Percentiles rank a stretch among this genome's conserved stretches.
These are phyloP conservation scores for Halichondria panicea DNA, from an alignment of 37 sponge, comb jelly and placozoan species.

Conservation along the genomic window DNA sequence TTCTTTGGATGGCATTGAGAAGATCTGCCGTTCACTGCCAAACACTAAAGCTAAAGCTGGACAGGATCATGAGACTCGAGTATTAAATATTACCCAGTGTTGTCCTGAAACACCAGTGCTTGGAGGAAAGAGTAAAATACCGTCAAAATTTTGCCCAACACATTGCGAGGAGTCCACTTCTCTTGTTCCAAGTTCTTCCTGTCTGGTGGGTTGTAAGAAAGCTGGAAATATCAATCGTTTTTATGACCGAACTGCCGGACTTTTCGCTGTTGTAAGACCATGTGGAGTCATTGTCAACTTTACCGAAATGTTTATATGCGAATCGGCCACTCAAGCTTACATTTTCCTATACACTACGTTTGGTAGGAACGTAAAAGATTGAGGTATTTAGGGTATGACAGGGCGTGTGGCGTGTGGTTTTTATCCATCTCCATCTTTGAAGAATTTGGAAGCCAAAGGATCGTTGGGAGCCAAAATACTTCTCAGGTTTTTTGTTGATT, in stretches of 20 bases:
- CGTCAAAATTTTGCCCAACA: conserved; percentile 8
- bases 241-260: conserved; percentile 17
- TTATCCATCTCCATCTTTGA: no score
- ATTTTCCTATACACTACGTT: no score
- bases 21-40: background rate
- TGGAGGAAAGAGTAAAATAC: background rate
- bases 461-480: no score
- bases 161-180: no score
- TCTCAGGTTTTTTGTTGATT: no score
- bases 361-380: no score
- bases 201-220: conserved; percentile 15
- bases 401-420: no score
- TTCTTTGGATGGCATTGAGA: conserved; percentile 28
- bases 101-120: conserved; percentile 15
- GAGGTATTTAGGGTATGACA: conserved; percentile 8
- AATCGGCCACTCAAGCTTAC: conserved; percentile 13
- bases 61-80: background rate
- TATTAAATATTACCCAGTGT: conserved; percentile 9
- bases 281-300: conserved; percentile 37
- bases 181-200: no score
- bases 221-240: background rate
- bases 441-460: no score
- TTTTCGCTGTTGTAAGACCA: conserved; percentile 18
- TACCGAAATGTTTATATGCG: conserved; percentile 25
- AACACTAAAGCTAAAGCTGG: conserved; percentile 1